Conservation (phyloP, 1,140 invertebrate species). For the Asobara japonica region DNA sequence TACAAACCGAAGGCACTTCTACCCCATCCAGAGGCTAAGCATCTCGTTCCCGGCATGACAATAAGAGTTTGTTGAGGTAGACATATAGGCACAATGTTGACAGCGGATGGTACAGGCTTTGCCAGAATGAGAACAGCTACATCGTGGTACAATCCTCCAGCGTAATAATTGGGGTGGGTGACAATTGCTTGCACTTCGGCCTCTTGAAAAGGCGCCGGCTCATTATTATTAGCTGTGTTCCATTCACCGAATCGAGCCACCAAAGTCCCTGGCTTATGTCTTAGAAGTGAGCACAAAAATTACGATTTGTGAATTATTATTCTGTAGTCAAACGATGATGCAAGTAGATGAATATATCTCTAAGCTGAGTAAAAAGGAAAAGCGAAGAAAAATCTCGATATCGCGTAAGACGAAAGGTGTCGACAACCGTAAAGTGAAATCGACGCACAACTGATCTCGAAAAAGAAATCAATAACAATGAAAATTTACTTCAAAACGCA, state of each 20-base stretch:
- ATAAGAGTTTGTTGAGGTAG: conserved; percentile 63
- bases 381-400: no score
- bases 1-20: conserved; percentile 72
- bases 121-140: conserved; percentile 70
- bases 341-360: no score
- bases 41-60: conserved; percentile 62
- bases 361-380: no score
- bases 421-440: no score
- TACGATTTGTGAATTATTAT: no score
- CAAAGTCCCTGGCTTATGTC: conserved; percentile 44
- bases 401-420: no score
- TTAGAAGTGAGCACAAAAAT: no score
- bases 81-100: conserved; percentile 71
- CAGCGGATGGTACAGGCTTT: conserved; percentile 59
- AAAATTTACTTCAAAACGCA: conserved; percentile 58
- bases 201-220: conserved; percentile 70
- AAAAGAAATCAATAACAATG: background rate
- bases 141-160: conserved; percentile 69
- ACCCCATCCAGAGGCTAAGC: conserved; percentile 79
- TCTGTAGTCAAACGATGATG: no score
- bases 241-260: conserved; percentile 58
- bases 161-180: conserved; percentile 64
- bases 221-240: conserved; percentile 67
- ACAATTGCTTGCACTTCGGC: conserved; percentile 60
- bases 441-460: background rate